Evolutionary conservation across 1,140 invertebrate species (phyloP).

Genomic region (Formica exsecta): DNA sequence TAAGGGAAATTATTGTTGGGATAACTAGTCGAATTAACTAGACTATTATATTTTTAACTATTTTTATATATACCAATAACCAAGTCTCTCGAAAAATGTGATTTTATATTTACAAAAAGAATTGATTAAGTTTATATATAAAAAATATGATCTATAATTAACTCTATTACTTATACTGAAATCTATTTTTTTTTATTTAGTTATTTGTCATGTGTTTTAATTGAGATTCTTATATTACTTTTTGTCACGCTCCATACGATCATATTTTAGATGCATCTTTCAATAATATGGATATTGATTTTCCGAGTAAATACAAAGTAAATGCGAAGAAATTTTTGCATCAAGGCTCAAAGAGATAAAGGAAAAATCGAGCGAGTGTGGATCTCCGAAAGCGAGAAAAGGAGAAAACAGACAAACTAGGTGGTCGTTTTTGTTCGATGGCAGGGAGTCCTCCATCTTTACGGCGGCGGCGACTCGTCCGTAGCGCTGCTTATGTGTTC

Average conservation of each 20-base stretch:
- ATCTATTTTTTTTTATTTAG: background rate
- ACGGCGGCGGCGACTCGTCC: conserved; percentile 33
- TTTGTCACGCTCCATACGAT: background rate
- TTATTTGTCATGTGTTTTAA: background rate
- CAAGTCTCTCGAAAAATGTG: no score
- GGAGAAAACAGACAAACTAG: background rate
- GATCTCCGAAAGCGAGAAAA: background rate
- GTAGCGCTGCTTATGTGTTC: conserved; percentile 33
- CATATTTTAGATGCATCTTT: background rate
- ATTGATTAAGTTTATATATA: no score
- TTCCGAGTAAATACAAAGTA: background rate
- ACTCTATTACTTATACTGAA: background rate
- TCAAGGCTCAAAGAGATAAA: background rate
- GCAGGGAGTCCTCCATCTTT: conserved; percentile 23
- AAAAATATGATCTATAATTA: no score
- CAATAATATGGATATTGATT: background rate
- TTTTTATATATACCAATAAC: no score
- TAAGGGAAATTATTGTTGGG: background rate
- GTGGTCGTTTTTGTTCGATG: conserved; percentile 20
- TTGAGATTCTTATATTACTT: background rate
- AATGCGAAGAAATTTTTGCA: background rate
- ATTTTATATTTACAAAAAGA: no score
- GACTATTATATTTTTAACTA: no score
- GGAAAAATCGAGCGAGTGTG: background rate
- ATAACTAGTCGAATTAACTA: no score